Evolutionary conservation across 2,797 vertebrate genomes (phyloP), one percentile per base, ranked within the genome.

Genomic region (Urosaurus nigricauda): DNA sequence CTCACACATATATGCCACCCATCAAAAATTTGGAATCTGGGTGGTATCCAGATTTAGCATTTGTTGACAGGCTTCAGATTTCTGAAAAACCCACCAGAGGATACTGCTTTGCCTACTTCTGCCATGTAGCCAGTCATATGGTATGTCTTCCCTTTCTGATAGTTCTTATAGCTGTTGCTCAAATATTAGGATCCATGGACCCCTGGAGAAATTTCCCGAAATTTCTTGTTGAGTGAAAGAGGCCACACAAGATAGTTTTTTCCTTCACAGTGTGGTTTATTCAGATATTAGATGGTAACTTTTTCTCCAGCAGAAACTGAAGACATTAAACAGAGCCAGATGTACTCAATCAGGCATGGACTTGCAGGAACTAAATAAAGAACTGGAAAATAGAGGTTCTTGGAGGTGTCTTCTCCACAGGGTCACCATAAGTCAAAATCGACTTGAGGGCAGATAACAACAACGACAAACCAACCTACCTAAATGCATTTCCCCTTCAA

Each of bases 21-120:
- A 75, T 68, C 6, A 29, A 51, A 84, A 60, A 79, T 24, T 51
- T 58, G 73, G 35, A 86, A 56, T 71, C 19, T 85, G 73, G 71
- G 71, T 70, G 71, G 84, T 75, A 89, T 82, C 35, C 43, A 58
- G 82, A 58, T 14, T 19, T 71, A 35, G 71, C 47, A 68, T 77
- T 82, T 83, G 47, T 60, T 73, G 68, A 37, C 79, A 86, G 73
- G 9, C 53, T 83, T 86, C 37, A 51, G 43, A 43, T 88, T 83
- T 75, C 70, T 47, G 40, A 75, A 82, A 77, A 71, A 32, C 47
- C 78, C 43, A 19, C 51, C 79, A 35, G 73, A 86, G 77, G 35
- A 78, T 74, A 35, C 13, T 77, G 88, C 73, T n/a, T 81, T 56
- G 40, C 79, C 79, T 89, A 24, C 71, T 84, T 60, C 29, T 35